phyloP scores from a whole-genome alignment of 2,797 vertebrate genomes.

The Crenichthys baileyi region DNA sequence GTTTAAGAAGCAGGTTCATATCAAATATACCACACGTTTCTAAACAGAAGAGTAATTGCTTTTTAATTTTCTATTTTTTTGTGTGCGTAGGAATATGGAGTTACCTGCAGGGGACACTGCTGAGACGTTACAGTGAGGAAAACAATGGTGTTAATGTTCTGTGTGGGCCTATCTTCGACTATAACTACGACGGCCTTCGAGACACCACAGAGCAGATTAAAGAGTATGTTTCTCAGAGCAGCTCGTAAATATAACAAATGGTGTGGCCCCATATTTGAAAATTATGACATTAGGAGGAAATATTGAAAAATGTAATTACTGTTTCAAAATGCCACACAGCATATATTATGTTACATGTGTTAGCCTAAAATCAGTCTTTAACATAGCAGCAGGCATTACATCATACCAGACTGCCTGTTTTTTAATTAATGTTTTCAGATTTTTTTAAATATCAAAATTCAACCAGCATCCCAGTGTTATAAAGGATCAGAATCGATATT shows the following conservation, averaged over 20 bases:
- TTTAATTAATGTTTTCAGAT: too few relatives aligned
- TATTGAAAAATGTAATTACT: too few relatives aligned
- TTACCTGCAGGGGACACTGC: slow-evolving; percentile 88
- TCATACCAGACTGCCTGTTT: too few relatives aligned
- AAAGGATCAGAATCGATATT: neutral
- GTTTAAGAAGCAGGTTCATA: neutral
- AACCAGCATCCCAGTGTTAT: neutral
- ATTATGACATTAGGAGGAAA: neutral
- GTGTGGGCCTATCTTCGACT: slow-evolving; percentile 90
- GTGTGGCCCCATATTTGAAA: neutral
- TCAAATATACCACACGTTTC: neutral
- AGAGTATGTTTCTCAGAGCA: slow-evolving; percentile 74
- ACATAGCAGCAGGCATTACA: too few relatives aligned
- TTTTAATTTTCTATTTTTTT: neutral
- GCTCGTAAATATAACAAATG: neutral
- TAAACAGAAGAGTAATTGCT: neutral
- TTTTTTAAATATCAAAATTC: too few relatives aligned
- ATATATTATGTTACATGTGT: neutral
- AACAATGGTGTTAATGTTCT: slow-evolving; percentile 89
- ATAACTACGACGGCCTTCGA: slow-evolving; percentile 88
- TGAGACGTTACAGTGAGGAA: slow-evolving; percentile 88
- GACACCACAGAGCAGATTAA: slow-evolving; percentile 88
- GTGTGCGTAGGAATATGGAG: slow-evolving; percentile 87
- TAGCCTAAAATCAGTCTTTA: too few relatives aligned
- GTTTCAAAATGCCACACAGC: neutral